These are phyloP conservation scores for Phthorimaea operculella DNA, from an alignment of 1,140 invertebrate genomes.

Conservation along the genomic window DNA sequence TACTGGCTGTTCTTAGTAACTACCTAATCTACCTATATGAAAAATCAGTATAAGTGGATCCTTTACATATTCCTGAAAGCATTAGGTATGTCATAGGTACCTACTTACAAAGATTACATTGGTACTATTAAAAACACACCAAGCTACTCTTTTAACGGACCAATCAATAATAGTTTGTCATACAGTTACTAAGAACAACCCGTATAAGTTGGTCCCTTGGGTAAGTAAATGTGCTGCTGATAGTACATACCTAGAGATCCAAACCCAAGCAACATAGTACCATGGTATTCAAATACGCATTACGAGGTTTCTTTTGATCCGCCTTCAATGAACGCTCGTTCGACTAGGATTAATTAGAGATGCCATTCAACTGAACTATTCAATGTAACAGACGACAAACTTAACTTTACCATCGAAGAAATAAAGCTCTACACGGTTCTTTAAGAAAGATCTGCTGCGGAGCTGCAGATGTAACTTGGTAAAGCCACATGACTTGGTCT, in stretches of 20 bases:
- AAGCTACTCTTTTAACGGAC: too few relatives aligned
- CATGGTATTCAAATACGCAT: conserved; percentile 56
- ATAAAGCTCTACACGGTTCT: not conserved
- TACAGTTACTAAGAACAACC: too few relatives aligned
- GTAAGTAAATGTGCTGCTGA: too few relatives aligned
- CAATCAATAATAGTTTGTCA: too few relatives aligned
- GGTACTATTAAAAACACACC: too few relatives aligned
- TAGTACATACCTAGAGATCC: too few relatives aligned
- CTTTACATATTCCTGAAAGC: too few relatives aligned
- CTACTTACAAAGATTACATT: too few relatives aligned
- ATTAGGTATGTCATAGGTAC: too few relatives aligned
- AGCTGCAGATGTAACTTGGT: conserved; percentile 7
- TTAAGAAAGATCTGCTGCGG: not conserved
- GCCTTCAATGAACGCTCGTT: conserved; percentile 39
- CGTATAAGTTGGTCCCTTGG: too few relatives aligned
- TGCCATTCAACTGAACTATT: conserved; percentile 47
- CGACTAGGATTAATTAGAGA: conserved; percentile 58
- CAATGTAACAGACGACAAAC: conserved; percentile 31
- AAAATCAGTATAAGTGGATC: too few relatives aligned
- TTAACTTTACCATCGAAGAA: conserved; percentile 9
- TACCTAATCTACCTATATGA: too few relatives aligned
- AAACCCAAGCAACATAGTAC: conserved; percentile 5
- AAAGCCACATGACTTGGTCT: conserved; percentile 3
- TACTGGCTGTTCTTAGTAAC: not conserved
- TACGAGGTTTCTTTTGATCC: conserved; percentile 54